Evolutionary conservation across 2,113 vertebrate species (phyloP).

Genomic region (Nesogale talazaci): DNA sequence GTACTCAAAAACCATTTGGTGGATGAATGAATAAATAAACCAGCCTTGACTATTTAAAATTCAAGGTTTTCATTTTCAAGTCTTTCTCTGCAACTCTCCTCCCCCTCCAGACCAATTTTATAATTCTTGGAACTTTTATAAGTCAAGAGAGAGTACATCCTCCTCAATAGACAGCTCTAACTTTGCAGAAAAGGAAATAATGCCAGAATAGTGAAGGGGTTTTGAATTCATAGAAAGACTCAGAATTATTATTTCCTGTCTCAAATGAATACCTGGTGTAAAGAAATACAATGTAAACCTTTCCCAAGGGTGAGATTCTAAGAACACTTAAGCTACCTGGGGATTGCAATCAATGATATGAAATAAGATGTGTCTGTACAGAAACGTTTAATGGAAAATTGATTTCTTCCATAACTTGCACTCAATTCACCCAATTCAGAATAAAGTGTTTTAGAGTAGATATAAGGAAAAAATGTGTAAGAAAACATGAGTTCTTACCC

Average conservation of each 20-base stretch:
- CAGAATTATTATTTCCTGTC: not conserved
- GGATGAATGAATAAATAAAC: not conserved
- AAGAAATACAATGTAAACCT: conserved; percentile 43
- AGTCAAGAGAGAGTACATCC: not conserved
- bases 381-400: too few relatives aligned
- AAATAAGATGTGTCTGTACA: too few relatives aligned
- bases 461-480: not conserved
- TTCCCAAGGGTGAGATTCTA: conserved; percentile 64
- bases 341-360: too few relatives aligned
- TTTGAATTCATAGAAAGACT: conserved; percentile 67
- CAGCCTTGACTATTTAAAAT: conserved; percentile 15
- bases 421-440: too few relatives aligned
- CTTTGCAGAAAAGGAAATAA: conserved; percentile 36
- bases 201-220: not conserved
- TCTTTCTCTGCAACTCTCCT: not conserved
- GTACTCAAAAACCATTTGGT: not conserved
- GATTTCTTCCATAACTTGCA: too few relatives aligned
- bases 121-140: too few relatives aligned
- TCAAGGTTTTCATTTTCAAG: not conserved
- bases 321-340: conserved; percentile 54
- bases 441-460: too few relatives aligned
- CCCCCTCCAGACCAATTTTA: not conserved
- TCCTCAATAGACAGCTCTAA: not conserved
- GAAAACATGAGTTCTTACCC: conserved; percentile 57
- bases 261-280: conserved; percentile 46